Evolutionary conservation across 2,113 vertebrate species (phyloP).

Genomic region (Seriola dumerili): DNA sequence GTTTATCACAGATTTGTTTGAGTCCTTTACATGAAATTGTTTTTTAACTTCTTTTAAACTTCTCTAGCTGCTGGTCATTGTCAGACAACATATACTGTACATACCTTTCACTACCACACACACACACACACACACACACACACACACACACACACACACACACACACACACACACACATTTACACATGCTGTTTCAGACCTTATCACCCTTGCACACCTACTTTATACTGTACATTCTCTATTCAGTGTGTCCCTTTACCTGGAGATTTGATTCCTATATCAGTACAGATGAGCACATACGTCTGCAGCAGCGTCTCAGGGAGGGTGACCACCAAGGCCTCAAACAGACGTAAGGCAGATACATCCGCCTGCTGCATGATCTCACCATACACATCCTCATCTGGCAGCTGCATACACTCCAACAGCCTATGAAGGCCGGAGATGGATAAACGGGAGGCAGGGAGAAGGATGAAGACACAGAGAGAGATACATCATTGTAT

Average conservation of each 20-base stretch:
- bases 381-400: slow-evolving; percentile 41
- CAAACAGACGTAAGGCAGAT: slow-evolving; percentile 85
- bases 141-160: too few relatives aligned
- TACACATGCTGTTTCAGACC: not conserved
- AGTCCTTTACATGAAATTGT: not conserved
- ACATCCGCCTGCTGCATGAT: slow-evolving; percentile 85
- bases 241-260: slow-evolving; percentile 52
- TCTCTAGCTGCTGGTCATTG: too few relatives aligned
- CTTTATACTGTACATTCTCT: not conserved
- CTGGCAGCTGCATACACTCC: slow-evolving; percentile 71
- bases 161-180: not conserved
- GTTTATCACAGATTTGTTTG: not conserved
- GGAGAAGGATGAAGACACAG: not conserved
- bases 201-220: not conserved
- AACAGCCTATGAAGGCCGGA: slow-evolving; percentile 81
- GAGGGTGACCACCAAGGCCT: slow-evolving; percentile 87
- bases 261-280: slow-evolving; percentile 80
- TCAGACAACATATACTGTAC: not conserved
- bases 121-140: not conserved
- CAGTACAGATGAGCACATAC: slow-evolving; percentile 83
- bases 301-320: slow-evolving; percentile 89
- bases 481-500: not conserved
- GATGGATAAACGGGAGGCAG: not conserved
- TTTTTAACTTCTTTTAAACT: too few relatives aligned
- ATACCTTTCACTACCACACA: not conserved